Evolutionary conservation across 2,888 invertebrate species (phyloP), one percentile per base, ranked within the genome.

Genomic region (Himalopsyche tibetana): DNA sequence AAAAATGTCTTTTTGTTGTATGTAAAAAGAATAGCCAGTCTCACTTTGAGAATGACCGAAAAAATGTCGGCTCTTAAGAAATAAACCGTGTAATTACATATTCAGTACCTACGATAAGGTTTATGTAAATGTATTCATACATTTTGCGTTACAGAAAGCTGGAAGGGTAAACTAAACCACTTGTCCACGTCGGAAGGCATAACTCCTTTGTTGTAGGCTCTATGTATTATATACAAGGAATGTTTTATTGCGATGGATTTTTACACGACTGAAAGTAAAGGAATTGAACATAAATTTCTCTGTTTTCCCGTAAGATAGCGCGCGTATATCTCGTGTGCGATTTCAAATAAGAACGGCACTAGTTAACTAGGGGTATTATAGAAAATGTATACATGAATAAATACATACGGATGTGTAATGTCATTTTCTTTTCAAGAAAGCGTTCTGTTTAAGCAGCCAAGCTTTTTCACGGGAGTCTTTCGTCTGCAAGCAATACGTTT

Each of bases 141-240:
- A 28, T 19, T 36, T 74, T 74, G 74, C 36, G 36, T 74, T 74
- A 74, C 19, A 15, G 74, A 74, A 74, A 38, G 74, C 74, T 74
- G 74, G 74, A 74, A 74, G 74, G 74, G 74, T 74, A 74, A 74
- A 74, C 74, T 74, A 74, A 74, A 74, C 74, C 74, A 74, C 74
- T 74, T 74, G 74, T 74, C 74, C 74, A 74, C 74, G 74, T 74
- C 74, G 74, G 74, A 74, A 74, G 74, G 74, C 74, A 74, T 74
- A 74, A 74, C 74, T 74, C 74, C 74, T 74, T 74, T 74, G 74
- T 74, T 74, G 74, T 74, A 74, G 74, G 74, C 74, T 5, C 38
- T 74, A 74, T 74, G 36, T 74, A 36, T 19, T 74, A 5, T 74
- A 74, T 36, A 74, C 36, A 74, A 38, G 28, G 74, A 36, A 74